A percentile compares a stretch with the other conserved stretches of the same genome.
These are phyloP conservation scores for Stegodyphus dumicola DNA, from an alignment of 1,140 invertebrate genomes.

Conservation along the genomic window DNA sequence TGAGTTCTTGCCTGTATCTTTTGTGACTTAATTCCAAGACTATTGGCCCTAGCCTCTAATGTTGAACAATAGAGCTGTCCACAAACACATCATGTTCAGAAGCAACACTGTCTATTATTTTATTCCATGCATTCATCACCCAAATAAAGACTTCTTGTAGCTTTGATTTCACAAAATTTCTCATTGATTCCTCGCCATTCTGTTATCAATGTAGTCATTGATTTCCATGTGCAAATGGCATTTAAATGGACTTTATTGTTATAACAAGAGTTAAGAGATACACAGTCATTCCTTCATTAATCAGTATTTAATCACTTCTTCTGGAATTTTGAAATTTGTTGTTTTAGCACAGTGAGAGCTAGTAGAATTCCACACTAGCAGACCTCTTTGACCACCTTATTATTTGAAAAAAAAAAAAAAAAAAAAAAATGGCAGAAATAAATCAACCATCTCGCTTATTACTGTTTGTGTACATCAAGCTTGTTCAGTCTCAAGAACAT, in stretches of 20 bases:
- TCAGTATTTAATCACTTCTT: too few relatives aligned
- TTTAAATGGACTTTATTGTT: background rate
- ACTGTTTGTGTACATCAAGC: too few relatives aligned
- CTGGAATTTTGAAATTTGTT: too few relatives aligned
- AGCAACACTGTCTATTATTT: slow-evolving; percentile 28
- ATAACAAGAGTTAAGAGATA: too few relatives aligned
- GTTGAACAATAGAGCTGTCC: slow-evolving; percentile 17
- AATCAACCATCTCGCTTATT: too few relatives aligned
- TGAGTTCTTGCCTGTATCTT: background rate
- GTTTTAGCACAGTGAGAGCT: too few relatives aligned
- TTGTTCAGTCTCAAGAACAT: too few relatives aligned
- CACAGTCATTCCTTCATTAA: too few relatives aligned
- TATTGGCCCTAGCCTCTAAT: slow-evolving; percentile 11
- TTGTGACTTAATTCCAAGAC: background rate
- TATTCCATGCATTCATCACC: slow-evolving; percentile 9
- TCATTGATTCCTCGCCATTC: background rate
- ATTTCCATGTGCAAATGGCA: background rate
- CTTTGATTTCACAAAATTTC: background rate
- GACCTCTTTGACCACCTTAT: too few relatives aligned
- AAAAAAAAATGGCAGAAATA: too few relatives aligned
- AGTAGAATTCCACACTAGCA: too few relatives aligned
- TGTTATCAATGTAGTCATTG: slow-evolving; percentile 1
- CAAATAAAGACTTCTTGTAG: background rate
- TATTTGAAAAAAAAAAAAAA: too few relatives aligned
- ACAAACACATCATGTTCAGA: background rate